These are phyloP conservation scores for Tryphoninae sp. DNA, from an alignment of 2,888 invertebrate species.

Conservation along the genomic window DNA sequence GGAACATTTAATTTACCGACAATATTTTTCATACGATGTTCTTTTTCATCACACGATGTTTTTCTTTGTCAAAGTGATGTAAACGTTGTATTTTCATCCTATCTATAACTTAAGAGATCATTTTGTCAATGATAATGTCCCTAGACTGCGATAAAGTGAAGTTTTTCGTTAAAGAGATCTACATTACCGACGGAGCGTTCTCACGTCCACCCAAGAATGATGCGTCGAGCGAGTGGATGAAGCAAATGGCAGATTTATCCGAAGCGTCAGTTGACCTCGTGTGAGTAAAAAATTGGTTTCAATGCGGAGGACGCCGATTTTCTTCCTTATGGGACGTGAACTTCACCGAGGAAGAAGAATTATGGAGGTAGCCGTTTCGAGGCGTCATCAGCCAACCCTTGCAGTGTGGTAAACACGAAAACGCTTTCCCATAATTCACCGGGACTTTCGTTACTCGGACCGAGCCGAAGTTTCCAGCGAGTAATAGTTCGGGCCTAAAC, in stretches of 20 bases:
- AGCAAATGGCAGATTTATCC: constrained; percentile 25
- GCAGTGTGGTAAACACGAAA: constrained; percentile 21
- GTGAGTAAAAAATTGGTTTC: constrained; percentile 64
- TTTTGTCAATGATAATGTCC: no score
- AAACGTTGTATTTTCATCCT: no score
- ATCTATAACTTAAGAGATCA: no score
- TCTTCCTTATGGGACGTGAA: constrained; percentile 19
- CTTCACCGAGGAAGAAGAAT: constrained; percentile 11
- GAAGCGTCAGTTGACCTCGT: constrained; percentile 46
- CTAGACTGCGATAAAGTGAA: no score
- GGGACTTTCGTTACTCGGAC: constrained; percentile 44
- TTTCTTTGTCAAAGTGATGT: no score
- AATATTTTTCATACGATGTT: no score
- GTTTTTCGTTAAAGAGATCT: not conserved
- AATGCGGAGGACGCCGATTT: constrained; percentile 50
- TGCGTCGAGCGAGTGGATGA: not conserved
- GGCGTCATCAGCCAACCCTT: constrained; percentile 20
- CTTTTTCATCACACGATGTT: no score
- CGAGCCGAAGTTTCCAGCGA: no score
- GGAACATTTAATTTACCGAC: not conserved
- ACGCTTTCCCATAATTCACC: constrained; percentile 48
- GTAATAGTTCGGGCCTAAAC: not conserved
- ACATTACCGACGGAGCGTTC: not conserved
- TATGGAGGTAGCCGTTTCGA: constrained; percentile 28
- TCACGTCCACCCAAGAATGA: not conserved